A percentile compares a stretch with the other conserved stretches of the same genome.
These are phyloP conservation scores for Atopsyche davidsoni DNA, from an alignment of 1,140 invertebrate genomes.

Conservation along the genomic window DNA sequence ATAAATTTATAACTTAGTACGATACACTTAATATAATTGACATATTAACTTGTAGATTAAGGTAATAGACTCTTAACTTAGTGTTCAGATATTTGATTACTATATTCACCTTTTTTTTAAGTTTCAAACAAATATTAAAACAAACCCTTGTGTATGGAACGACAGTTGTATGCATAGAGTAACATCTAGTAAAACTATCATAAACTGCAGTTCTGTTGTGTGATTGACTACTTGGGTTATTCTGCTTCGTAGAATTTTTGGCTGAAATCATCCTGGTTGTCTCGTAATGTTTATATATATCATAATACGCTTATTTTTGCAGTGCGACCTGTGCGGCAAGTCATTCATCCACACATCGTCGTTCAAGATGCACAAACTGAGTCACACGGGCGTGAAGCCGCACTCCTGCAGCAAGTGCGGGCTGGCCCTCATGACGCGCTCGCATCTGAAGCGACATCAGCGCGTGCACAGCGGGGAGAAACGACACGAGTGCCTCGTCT, in stretches of 20 bases:
- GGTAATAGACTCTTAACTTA: background rate
- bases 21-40: too few relatives aligned
- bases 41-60: background rate
- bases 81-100: background rate
- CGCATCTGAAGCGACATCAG: slow-evolving; percentile 60
- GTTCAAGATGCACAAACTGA: slow-evolving; percentile 60
- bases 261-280: background rate
- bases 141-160: too few relatives aligned
- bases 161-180: too few relatives aligned
- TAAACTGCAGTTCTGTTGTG: too few relatives aligned
- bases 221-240: too few relatives aligned
- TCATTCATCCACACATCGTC: slow-evolving; percentile 64
- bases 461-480: slow-evolving; percentile 58
- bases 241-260: background rate
- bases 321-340: slow-evolving; percentile 63
- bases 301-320: slow-evolving; percentile 31
- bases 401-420: slow-evolving; percentile 56
- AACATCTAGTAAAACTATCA: too few relatives aligned
- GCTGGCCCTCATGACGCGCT: slow-evolving; percentile 53
- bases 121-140: too few relatives aligned
- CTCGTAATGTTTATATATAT: slow-evolving; percentile 5
- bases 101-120: background rate
- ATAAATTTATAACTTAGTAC: too few relatives aligned
- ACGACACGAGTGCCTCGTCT: slow-evolving; percentile 52
- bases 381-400: slow-evolving; percentile 57